Percentiles rank a stretch among this genome's conserved stretches.
These are phyloP conservation scores for Lytechinus variegatus DNA, from an alignment of 35 echinoderm and acorn worm species.

Conservation along the genomic window DNA sequence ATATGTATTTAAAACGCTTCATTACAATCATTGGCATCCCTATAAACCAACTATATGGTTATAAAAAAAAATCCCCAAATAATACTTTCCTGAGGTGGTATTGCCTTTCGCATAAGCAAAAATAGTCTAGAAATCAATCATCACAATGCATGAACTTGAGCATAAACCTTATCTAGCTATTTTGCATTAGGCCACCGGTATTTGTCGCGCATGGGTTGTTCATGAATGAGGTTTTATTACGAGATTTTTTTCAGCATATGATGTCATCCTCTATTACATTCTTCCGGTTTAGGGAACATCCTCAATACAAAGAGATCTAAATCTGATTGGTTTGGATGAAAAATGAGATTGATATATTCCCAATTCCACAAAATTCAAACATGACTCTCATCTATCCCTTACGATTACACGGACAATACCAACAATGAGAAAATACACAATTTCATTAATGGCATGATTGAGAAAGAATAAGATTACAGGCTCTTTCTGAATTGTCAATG, in stretches of 20 bases:
- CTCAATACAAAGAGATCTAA: neutral
- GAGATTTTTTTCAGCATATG: neutral
- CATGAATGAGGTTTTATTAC: neutral
- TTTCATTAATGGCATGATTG: neutral
- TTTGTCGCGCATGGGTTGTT: too few species aligned
- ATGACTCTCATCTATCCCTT: neutral
- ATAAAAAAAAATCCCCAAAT: too few species aligned
- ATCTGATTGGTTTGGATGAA: neutral
- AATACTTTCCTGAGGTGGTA: too few species aligned
- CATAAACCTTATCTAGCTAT: too few species aligned
- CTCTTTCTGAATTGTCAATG: neutral
- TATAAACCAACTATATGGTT: too few species aligned
- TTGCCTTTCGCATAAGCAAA: too few species aligned
- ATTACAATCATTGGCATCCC: too few species aligned
- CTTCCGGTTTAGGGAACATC: neutral
- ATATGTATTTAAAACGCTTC: too few species aligned
- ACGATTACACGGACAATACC: neutral
- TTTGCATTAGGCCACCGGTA: neutral
- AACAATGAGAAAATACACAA: neutral
- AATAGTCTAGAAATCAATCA: too few species aligned
- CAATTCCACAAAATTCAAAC: neutral
- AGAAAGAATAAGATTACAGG: constrained; percentile 17
- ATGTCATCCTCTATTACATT: neutral
- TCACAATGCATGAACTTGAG: too few species aligned
- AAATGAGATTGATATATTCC: neutral